Evolutionary conservation across 2,797 vertebrate species (phyloP).

Genomic region (Kryptopterus vitreolus): DNA sequence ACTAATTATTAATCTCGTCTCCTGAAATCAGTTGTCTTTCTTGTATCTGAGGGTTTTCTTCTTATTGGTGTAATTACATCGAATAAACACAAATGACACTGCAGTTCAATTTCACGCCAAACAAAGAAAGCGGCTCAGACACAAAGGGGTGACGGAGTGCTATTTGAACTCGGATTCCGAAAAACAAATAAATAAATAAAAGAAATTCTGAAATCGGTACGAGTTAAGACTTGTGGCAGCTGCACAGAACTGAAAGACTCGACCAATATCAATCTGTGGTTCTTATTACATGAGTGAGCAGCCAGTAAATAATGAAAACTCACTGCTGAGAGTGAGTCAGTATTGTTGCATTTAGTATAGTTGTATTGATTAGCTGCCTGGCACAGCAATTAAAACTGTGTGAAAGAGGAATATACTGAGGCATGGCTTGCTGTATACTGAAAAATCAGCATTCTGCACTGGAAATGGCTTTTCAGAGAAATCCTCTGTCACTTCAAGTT

Average conservation of each 20-base stretch:
- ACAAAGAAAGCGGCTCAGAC: conserved; percentile 24
- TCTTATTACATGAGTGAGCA: conserved; percentile 37
- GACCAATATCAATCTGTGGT: conserved; percentile 28
- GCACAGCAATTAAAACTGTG: conserved; percentile 45
- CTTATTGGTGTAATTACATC: neutral
- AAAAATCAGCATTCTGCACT: conserved; percentile 11
- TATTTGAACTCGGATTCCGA: conserved; percentile 21
- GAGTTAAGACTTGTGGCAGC: conserved; percentile 18
- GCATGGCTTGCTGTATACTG: conserved; percentile 19
- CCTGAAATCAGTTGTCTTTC: neutral
- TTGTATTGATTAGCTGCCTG: conserved; percentile 50
- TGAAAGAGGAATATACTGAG: conserved; percentile 26
- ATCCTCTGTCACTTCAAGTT: conserved; percentile 20
- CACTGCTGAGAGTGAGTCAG: conserved; percentile 46
- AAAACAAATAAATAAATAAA: too few relatives aligned
- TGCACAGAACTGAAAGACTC: conserved; percentile 35
- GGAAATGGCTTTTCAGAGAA: conserved; percentile 21
- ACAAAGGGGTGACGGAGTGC: conserved; percentile 6
- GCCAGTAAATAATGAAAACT: conserved; percentile 42
- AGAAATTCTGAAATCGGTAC: neutral
- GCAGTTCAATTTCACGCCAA: conserved; percentile 15
- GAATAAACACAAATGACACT: conserved; percentile 21
- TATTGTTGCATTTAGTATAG: conserved; percentile 47
- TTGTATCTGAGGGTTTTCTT: neutral
- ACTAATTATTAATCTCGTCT: neutral